These are phyloP conservation scores for Onchidella celtica DNA, from an alignment of 2,888 invertebrate genomes.

Conservation along the genomic window DNA sequence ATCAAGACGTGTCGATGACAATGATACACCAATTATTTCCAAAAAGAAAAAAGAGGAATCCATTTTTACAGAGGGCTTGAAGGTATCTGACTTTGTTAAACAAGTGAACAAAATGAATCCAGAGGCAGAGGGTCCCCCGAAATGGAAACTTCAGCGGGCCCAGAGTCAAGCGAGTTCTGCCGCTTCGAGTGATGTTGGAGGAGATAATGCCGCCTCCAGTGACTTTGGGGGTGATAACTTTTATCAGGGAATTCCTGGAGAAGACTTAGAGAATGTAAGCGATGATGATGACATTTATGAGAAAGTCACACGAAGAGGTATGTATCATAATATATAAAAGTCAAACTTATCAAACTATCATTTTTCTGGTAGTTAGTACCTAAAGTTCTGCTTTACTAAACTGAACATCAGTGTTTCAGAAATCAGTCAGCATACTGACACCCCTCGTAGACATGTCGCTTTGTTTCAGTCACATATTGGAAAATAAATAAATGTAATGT, in stretches of 20 bases:
- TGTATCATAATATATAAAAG: too few relatives aligned
- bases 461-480: too few relatives aligned
- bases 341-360: too few relatives aligned
- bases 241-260: constrained; percentile 58
- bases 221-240: constrained; percentile 54
- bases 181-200: constrained; percentile 33
- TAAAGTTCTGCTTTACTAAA: too few relatives aligned
- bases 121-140: constrained; percentile 49
- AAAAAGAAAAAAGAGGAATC: constrained; percentile 55
- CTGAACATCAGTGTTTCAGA: too few relatives aligned
- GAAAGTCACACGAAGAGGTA: constrained; percentile 43
- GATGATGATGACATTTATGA: constrained; percentile 56
- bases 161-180: constrained; percentile 41
- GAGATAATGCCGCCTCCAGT: constrained; percentile 42
- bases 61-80: constrained; percentile 57
- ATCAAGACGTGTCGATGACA: neutral
- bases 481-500: too few relatives aligned
- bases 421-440: too few relatives aligned
- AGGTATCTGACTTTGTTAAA: constrained; percentile 59
- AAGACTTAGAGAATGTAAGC: constrained; percentile 49
- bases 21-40: constrained; percentile 40
- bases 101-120: constrained; percentile 59
- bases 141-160: constrained; percentile 48
- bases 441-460: too few relatives aligned
- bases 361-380: too few relatives aligned